Percentiles rank a stretch among this genome's conserved stretches.
Evolutionary conservation across 2,797 vertebrate genomes (phyloP).

Genomic region (Megaceryle alcyon): DNA sequence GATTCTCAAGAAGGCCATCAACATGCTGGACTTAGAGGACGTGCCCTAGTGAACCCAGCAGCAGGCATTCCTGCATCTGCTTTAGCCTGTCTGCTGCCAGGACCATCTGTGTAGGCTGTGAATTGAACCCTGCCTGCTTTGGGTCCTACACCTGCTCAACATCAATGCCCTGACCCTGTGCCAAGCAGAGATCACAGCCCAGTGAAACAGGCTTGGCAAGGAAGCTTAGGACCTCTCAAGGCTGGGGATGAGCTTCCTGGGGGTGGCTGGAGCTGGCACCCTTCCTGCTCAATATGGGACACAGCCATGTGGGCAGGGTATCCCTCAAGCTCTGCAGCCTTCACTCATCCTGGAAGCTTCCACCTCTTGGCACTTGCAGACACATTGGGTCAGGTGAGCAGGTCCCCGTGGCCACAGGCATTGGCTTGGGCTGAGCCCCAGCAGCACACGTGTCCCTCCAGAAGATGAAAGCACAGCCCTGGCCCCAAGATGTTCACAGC

Average conservation of each 20-base stretch:
- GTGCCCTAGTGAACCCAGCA: slow-evolving; percentile 19
- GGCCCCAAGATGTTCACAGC: not conserved
- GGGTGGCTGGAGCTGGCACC: slow-evolving; percentile 38
- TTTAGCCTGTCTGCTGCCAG: slow-evolving; percentile 42
- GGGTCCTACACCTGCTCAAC: slow-evolving; percentile 46
- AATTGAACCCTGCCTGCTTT: slow-evolving; percentile 2
- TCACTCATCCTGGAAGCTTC: not conserved
- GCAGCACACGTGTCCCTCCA: fast-evolving
- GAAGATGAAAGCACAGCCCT: not conserved
- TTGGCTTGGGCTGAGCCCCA: not conserved
- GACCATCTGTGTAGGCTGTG: slow-evolving; percentile 39
- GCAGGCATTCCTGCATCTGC: slow-evolving; percentile 42
- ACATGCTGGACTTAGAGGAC: not conserved
- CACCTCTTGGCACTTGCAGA: not conserved
- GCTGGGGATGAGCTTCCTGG: slow-evolving; percentile 34
- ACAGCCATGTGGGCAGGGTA: not conserved
- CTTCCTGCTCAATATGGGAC: not conserved
- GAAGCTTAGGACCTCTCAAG: slow-evolving; percentile 48
- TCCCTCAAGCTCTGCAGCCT: not conserved
- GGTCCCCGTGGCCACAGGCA: not conserved
- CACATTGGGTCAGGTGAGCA: not conserved
- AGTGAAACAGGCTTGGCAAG: slow-evolving; percentile 25
- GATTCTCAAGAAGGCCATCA: not conserved
- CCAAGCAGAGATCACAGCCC: slow-evolving; percentile 5
- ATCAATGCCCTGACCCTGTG: slow-evolving; percentile 30